Conservation (phyloP, 2,797 vertebrate genomes). For the Oryzias sinensis region DNA sequence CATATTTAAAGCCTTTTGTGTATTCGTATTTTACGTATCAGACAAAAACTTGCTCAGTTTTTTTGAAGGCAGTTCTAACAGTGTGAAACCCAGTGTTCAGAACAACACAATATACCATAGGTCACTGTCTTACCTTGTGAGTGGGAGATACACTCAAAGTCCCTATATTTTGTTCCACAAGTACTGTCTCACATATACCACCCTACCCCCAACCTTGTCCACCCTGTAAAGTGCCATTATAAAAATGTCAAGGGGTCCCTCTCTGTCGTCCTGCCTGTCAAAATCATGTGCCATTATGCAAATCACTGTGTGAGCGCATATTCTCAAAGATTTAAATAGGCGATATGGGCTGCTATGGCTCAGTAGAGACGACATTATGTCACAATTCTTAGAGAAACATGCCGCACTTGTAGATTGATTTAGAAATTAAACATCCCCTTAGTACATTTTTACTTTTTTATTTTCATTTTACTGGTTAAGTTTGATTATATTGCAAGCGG, state of each 20-base stretch:
- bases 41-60: background rate
- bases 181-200: conserved; percentile 39
- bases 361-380: conserved; percentile 51
- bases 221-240: conserved; percentile 76
- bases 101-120: conserved; percentile 27
- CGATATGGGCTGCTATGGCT: conserved; percentile 55
- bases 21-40: conserved; percentile 6
- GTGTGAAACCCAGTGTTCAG: conserved; percentile 4
- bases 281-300: conserved; percentile 77
- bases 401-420: conserved; percentile 35
- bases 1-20: conserved; percentile 1
- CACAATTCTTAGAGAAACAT: conserved; percentile 38
- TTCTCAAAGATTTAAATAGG: conserved; percentile 65
- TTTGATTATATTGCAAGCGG: too few relatives aligned
- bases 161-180: conserved; percentile 54
- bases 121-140: conserved; percentile 39
- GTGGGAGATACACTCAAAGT: conserved; percentile 36
- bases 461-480: too few relatives aligned
- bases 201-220: conserved; percentile 67
- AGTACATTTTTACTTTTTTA: conserved; percentile 9
- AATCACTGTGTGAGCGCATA: conserved; percentile 70
- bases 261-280: conserved; percentile 62
- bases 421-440: conserved; percentile 29
- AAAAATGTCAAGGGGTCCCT: conserved; percentile 77
- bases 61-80: conserved; percentile 2